Base-by-base conservation (phyloP, 2,113 vertebrate genomes). In the Riparia riparia region DNA sequence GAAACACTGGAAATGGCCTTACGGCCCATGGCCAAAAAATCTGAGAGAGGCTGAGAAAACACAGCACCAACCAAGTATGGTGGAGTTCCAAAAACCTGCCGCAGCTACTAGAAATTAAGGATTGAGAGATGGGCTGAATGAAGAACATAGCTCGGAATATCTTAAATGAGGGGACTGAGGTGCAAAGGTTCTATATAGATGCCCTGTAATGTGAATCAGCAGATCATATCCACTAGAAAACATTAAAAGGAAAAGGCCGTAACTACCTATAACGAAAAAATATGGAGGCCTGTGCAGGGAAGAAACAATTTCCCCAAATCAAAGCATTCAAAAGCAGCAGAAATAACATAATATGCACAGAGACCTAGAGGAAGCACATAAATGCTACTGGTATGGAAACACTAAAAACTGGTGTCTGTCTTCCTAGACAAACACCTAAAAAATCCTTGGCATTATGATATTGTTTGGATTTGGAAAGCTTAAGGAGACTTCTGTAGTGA, bases 121-220 rank as follows among this genome's bases (percentile, higher is more conserved):
- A 98, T 63, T 97, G n/a, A 73, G 99, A 99, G 91, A 95, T 98
- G 95, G 98, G 96, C 34, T 90, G 98, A 39, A 86, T 99, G 47
- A 99, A 99, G 96, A 97, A 94, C 82, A 95, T 98, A 47, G 98
- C 98, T 12, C 90, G 82, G 73, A 98, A 97, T 58, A 96, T 99
- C 29, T 95, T 99, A 73, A 97, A 98, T 84, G 98, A 99, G 92
- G 98, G 98, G 80, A 98, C 97, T 29, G 98, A 99, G 95, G 96
- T 99, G 91, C 98, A 99, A 96, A 85, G 77, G 10, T 99, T 99
- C 96, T 99, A 98, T 95, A 96, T 98, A 47, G 98, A 98, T 79
- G 98, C 98, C 21, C 97, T 99, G 76, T 92, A 95, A 63, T 96
- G 98, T 99, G 94, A 99, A 97, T 93, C 96, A 98, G 94, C 98